phyloP scores from a whole-genome alignment of 2,113 vertebrate genomes.

The Neogale vison region DNA sequence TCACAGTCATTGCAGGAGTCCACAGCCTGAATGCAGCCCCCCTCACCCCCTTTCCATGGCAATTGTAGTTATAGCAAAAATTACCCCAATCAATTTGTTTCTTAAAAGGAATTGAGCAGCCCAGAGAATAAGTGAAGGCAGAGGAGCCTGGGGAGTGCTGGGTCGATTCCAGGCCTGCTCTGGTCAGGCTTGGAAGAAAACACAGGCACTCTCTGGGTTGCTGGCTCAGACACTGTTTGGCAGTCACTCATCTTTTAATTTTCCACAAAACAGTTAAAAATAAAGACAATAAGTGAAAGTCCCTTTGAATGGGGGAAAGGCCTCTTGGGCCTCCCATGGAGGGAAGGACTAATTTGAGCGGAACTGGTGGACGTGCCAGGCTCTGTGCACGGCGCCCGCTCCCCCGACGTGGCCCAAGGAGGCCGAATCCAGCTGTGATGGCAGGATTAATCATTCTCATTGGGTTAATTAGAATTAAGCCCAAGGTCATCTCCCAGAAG shows the following conservation, averaged over 20 bases:
- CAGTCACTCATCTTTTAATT: constrained; percentile 68
- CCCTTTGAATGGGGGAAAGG: constrained; percentile 53
- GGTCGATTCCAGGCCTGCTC: constrained; percentile 68
- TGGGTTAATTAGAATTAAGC: constrained; percentile 27
- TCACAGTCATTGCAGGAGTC: constrained; percentile 69
- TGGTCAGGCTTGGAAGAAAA: constrained; percentile 54
- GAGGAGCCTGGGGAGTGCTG: constrained; percentile 70
- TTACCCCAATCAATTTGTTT: constrained; percentile 79
- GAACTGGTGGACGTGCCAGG: background rate
- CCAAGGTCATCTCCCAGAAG: background rate
- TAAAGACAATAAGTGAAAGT: constrained; percentile 69
- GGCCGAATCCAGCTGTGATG: background rate
- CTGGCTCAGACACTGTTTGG: constrained; percentile 51
- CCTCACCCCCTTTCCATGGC: constrained; percentile 40
- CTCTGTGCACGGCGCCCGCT: background rate
- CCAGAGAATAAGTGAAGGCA: constrained; percentile 73
- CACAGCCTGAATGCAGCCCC: constrained; percentile 55
- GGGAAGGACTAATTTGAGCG: background rate
- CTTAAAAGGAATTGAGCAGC: constrained; percentile 79
- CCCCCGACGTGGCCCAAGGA: background rate
- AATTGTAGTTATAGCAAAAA: constrained; percentile 79
- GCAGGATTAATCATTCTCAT: background rate
- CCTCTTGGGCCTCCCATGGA: background rate
- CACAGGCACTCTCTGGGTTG: constrained; percentile 17
- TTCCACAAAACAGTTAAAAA: constrained; percentile 68